Evolutionary conservation across 2,888 invertebrate genomes (phyloP), one percentile per base, ranked within the genome.

Genomic region (Pandemis cinnamomeana): DNA sequence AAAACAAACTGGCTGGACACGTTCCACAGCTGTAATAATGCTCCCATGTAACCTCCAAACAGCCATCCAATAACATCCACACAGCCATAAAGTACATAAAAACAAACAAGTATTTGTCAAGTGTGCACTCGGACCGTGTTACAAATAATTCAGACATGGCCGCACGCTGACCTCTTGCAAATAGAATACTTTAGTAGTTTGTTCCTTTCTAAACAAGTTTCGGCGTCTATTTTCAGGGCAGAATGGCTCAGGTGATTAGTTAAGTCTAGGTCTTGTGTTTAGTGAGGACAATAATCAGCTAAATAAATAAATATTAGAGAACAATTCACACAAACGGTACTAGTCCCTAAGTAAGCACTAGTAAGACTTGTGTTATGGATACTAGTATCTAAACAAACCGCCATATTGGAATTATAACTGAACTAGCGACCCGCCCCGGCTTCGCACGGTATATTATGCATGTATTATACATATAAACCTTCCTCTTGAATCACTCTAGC

Each of bases 171-270:
- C 85, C 83, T 79, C 80, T 82, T 71, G 75, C 86, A 87, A 87
- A 88, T 87, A 84, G 89, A 89, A 89, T 89, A 85, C 80, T 88
- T 81, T 82, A 89, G 85, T 81, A 82, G 82, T 81, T 76, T 72
- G 76, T 79, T 82, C 82, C 84, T 85, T 86, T 83, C 80, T 82
- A 83, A 81, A 66, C 61, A 10, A 11, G 27, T 27, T 27, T 58
- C 27, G 11, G 10, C 53, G 8, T 48, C 7, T 58, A 27, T 58
- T 58, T 58, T 27, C 11, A 27, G 27, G 7, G 58, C 58, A 27
- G 27, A 27, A 27, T 58, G 11, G 58, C 27, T 58, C 10, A 8
- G 3, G 58, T 11, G 58, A 58, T 58, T 58, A 58, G 58, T 55
- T 8, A 3, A 7, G 20, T 13, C 55, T 55, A 20, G 20, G 20